Base-by-base conservation (phyloP, 2,888 invertebrate genomes). In the Microctonus hyperodae region DNA sequence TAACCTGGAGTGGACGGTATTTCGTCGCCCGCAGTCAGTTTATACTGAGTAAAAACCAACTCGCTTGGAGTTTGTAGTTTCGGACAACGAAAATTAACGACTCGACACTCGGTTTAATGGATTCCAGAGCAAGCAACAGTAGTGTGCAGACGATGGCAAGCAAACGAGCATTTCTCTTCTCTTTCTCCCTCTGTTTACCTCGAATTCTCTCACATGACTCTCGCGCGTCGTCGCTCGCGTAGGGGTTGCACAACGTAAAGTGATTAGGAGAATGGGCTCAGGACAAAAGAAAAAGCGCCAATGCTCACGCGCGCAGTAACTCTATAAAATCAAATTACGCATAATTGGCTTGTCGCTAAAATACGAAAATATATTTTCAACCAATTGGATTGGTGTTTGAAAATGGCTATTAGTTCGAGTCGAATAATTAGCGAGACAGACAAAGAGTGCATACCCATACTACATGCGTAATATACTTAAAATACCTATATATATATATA, bases 301-400 rank as follows among this genome's bases (percentile, higher is more conserved):
- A 51, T 53, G 57, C 61, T 61, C 31, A 50, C 23, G 69, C 70
- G 63, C 64, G 59, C 56, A 69, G 65, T 65, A 75, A 72, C 75
- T 73, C 69, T 53, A 40, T 68, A 58, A 69, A 74, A 78, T 70
- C 68, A 73, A 79, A 76, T 80, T 76, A 79, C 69, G 69, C 70
- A 69, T 78, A 79, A 80, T 78, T 77, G 79, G 75, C 75, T 74
- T 75, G 72, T 74, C 67, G 69, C 50, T 72, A 44, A 51, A 72
- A 79, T 75, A 78, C 75, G 74, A 74, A 77, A 76, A 76, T 79
- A 76, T 75, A 77, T 78, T 78, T 76, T 72, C 72, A 44, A 66
- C 58, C 70, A 73, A 76, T 72, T 74, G 72, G 74, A 79, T 78
- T 79, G 70, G 70, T 58, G 63, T 73, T 72, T 74, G 67, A 69